Percentiles rank a stretch among this genome's conserved stretches.
phyloP scores from a whole-genome alignment of 2,797 vertebrate species.

The Cheracebus regulus region DNA sequence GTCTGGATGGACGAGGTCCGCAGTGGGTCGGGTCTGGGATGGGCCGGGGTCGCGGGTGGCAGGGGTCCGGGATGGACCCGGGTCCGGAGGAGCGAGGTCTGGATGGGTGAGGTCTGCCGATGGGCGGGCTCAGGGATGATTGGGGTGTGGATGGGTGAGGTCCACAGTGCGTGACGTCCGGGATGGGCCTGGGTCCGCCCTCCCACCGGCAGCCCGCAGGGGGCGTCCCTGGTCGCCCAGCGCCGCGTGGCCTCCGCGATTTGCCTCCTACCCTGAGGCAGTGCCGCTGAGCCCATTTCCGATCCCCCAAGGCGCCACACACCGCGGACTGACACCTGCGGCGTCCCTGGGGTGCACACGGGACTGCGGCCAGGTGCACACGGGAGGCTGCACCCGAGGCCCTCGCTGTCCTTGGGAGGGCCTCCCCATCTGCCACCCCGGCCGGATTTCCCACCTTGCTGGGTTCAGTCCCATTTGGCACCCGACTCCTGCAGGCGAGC shows the following conservation, averaged over 20 bases:
- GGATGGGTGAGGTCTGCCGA: not conserved
- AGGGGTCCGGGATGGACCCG: too few species aligned
- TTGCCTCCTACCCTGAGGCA: not conserved
- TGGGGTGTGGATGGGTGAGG: not conserved
- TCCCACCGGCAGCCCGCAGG: not conserved
- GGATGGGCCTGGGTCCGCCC: not conserved
- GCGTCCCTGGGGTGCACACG: slow-evolving; percentile 66
- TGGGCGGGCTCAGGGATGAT: too few species aligned
- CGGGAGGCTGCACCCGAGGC: not conserved
- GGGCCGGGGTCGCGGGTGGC: too few species aligned
- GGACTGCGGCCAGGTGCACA: not conserved
- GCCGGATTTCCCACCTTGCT: not conserved
- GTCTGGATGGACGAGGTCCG: too few species aligned
- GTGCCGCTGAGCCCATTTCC: not conserved
- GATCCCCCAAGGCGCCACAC: slow-evolving; percentile 88
- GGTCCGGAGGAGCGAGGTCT: not conserved
- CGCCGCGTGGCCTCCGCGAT: slow-evolving; percentile 80
- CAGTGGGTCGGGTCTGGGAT: too few species aligned
- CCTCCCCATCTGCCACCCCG: not conserved
- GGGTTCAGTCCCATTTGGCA: not conserved
- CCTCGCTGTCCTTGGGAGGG: not conserved
- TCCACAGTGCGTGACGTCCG: not conserved
- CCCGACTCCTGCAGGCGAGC: not conserved
- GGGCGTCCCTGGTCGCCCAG: slow-evolving; percentile 80
- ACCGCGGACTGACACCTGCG: slow-evolving; percentile 96